Percentiles rank a stretch among this genome's conserved stretches.
Conservation (phyloP, 2,113 vertebrate genomes). For the Macquaria australasica region DNA sequence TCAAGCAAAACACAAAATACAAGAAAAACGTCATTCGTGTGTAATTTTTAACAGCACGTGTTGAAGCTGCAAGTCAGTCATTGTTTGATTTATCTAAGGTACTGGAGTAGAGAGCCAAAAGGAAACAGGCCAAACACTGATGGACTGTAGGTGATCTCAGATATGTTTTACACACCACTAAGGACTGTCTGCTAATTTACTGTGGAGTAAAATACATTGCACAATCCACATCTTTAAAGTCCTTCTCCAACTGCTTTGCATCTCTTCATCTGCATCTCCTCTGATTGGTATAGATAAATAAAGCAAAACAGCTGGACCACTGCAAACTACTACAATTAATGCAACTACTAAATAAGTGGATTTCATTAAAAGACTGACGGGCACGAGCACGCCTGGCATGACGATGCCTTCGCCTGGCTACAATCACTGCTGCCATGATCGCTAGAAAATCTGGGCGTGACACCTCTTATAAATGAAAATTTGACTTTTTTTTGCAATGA, state of each 20-base stretch:
- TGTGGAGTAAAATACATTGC: neutral
- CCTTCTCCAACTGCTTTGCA: neutral
- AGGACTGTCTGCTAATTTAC: neutral
- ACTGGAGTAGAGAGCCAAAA: neutral
- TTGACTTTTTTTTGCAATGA: no score
- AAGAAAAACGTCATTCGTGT: neutral
- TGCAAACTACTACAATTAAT: no score
- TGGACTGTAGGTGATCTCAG: neutral
- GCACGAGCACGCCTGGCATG: no score
- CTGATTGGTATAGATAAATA: neutral
- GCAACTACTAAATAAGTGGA: neutral
- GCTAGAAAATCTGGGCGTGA: no score
- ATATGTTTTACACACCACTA: neutral
- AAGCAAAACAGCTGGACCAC: neutral
- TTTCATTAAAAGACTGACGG: neutral
- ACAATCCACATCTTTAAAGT: neutral
- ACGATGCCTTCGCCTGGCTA: no score
- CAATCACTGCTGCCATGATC: no score
- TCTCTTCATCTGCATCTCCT: neutral
- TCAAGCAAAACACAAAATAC: slow-evolving; percentile 8
- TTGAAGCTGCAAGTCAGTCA: slow-evolving; percentile 17
- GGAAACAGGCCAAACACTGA: neutral
- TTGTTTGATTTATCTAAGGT: slow-evolving; percentile 19
- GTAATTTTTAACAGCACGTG: slow-evolving; percentile 27
- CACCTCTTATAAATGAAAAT: no score